These are phyloP conservation scores for Barypeithes pellucidus DNA, from an alignment of 2,888 invertebrate genomes.

Conservation along the genomic window DNA sequence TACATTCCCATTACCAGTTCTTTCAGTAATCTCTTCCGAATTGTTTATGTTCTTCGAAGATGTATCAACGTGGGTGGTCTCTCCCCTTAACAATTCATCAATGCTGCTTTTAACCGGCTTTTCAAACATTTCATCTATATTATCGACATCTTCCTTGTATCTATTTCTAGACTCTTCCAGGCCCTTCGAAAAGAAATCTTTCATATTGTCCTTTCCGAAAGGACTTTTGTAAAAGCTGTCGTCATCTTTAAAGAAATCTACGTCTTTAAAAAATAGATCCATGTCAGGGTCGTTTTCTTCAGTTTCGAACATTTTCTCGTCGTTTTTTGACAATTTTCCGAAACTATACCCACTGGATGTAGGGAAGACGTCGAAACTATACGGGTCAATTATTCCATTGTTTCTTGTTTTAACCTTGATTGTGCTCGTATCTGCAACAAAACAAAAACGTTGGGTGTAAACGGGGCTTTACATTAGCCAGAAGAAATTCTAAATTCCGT, in stretches of 20 bases:
- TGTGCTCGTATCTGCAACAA: neutral
- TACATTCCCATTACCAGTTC: slow-evolving; percentile 9
- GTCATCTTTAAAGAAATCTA: slow-evolving; percentile 3
- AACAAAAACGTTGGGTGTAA: neutral
- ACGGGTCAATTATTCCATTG: slow-evolving; percentile 31
- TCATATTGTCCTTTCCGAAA: neutral
- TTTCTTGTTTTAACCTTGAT: slow-evolving; percentile 11
- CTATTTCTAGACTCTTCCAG: slow-evolving; percentile 3
- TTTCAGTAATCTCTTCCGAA: neutral
- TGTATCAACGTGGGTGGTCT: neutral
- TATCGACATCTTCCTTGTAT: slow-evolving; percentile 2
- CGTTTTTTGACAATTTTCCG: neutral
- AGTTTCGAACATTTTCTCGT: neutral
- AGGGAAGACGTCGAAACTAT: slow-evolving; percentile 3
- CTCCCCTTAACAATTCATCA: neutral
- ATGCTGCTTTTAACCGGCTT: slow-evolving; percentile 7
- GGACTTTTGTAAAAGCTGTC: neutral
- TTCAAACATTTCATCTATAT: slow-evolving; percentile 17
- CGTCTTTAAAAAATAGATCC: slow-evolving; percentile 4
- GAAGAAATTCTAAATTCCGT: too few relatives aligned
- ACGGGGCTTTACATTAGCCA: too few relatives aligned
- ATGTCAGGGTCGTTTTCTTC: slow-evolving; percentile 3
- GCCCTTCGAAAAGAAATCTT: slow-evolving; percentile 7
- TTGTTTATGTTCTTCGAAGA: slow-evolving; percentile 5
- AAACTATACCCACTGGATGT: neutral